Conservation (phyloP, 2,797 vertebrate genomes). For the Syndactyla subalaris region DNA sequence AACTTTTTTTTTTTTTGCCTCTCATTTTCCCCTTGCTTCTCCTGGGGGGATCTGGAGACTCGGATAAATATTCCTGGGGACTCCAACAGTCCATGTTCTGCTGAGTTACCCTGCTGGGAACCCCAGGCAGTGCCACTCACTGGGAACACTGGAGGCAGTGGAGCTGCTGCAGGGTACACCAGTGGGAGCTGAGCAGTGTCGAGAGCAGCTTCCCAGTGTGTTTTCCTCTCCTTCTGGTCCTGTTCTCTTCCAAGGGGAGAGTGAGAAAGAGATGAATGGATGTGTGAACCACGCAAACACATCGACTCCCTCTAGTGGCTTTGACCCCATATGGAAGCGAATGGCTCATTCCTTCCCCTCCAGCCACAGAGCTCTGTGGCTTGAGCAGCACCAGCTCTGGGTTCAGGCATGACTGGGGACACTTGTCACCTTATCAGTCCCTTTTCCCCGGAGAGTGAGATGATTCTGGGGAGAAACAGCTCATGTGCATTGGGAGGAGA, state of each 20-base stretch:
- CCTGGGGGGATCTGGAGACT: background rate
- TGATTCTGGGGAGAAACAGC: background rate
- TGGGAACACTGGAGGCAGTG: slow-evolving; percentile 25
- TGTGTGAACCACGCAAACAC: slow-evolving; percentile 28
- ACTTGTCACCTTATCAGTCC: background rate
- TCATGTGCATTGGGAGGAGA: background rate
- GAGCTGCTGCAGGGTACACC: background rate
- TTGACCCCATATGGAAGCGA: background rate
- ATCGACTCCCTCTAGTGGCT: slow-evolving; percentile 68
- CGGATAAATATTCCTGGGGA: background rate
- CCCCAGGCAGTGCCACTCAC: background rate
- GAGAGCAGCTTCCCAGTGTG: background rate
- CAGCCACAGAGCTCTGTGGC: background rate
- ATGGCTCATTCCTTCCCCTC: background rate
- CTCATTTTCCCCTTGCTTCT: background rate
- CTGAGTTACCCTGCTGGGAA: background rate
- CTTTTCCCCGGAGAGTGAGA: background rate
- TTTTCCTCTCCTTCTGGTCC: background rate
- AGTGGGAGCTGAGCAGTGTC: background rate
- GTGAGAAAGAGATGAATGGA: slow-evolving; percentile 30
- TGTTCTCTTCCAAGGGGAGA: background rate
- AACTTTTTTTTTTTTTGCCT: background rate
- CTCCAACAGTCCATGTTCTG: background rate
- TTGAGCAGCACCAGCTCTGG: background rate
- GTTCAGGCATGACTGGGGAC: background rate